Base-by-base conservation (phyloP, 2,888 invertebrate genomes). In the Latrodectus elegans region DNA sequence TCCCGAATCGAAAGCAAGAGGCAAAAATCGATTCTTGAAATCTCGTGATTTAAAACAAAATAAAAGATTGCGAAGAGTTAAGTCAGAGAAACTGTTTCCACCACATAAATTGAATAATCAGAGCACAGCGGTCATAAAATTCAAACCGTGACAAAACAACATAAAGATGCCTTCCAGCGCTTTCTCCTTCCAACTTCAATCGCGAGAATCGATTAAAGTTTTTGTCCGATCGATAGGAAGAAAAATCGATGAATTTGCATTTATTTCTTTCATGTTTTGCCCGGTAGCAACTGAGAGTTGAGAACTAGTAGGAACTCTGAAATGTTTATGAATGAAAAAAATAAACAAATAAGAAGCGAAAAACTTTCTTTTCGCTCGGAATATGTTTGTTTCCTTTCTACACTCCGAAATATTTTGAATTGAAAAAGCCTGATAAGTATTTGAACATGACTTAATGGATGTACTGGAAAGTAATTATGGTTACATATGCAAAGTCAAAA, bases 81-180 rank as follows among this genome's bases (percentile, higher is more conserved):
- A 60, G 12, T 38, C 38, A 38, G 14, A 60, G 60, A 60, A n/a
- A 60, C 14, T 15, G 14, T 60, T 60, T 60, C 60, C 60, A 60
- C 14, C 60, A 60, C 60, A 60, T 60, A 60, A 60, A 60, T 60
- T 60, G 60, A 60, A 60, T 60, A 60, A 60, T 60, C 60, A 60
- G 60, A 60, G n/a, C 60, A 6, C 60, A 12, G 60, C n/a, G 60
- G 60, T 60, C 60, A 60, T 60, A 60, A 60, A 60, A 60, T n/a
- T 60, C 60, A 60, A 60, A 60, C 60, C 60, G 60, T 60, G 60
- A 60, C 60, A 60, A 60, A 60, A 60, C 60, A 60, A 60, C 60
- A 60, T 60, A 60, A 60, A 60, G 60, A 15, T 60, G 12, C 60
- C 60, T 60, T 11, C 12, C 6, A n/a, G 60, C 60, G 60, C 60